Conservation (phyloP, 2,113 vertebrate genomes). For the Psophia crepitans region DNA sequence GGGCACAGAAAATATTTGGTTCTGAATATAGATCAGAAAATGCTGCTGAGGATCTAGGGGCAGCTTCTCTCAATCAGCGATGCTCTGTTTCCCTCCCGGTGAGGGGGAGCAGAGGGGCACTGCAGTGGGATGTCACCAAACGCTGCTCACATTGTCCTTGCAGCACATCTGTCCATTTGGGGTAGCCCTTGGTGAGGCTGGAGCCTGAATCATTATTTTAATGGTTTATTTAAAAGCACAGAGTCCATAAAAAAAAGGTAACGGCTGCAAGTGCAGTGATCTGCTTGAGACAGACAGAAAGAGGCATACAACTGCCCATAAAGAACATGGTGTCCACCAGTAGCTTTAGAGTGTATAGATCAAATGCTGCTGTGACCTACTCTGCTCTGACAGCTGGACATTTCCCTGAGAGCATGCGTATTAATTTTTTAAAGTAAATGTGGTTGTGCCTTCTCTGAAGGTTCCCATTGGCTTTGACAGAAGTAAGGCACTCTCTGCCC, state of each 20-base stretch:
- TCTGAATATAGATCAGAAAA: neutral
- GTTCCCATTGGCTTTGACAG: neutral
- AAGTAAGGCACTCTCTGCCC: neutral
- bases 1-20: neutral
- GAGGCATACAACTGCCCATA: neutral
- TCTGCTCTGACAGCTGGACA: neutral
- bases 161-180: neutral
- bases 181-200: neutral
- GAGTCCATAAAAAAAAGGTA: neutral
- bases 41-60: neutral
- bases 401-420: neutral
- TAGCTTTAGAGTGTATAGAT: neutral
- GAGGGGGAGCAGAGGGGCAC: neutral
- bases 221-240: neutral
- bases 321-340: neutral
- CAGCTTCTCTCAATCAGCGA: fast-evolving
- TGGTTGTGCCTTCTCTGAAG: neutral
- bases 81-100: neutral
- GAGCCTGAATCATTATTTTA: neutral
- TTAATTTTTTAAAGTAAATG: neutral
- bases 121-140: neutral
- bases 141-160: neutral
- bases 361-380: neutral
- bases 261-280: neutral
- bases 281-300: neutral